Evolutionary conservation across 2,888 invertebrate genomes (phyloP), one percentile per base, ranked within the genome.

Genomic region (Spisula subtruncata): DNA sequence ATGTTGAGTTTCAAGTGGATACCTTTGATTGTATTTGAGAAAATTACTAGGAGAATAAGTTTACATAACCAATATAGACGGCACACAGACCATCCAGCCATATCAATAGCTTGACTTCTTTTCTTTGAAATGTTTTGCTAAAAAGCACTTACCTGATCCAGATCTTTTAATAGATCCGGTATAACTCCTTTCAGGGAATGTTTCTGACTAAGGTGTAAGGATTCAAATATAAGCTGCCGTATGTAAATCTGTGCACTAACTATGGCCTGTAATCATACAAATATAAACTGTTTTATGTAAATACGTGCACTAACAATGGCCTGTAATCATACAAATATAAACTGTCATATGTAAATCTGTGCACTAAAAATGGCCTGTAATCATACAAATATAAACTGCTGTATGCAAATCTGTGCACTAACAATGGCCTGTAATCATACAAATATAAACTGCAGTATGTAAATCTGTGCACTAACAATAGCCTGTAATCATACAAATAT

Each of bases 201-300:
- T 83, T 93, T 94, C 51, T 92, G 92, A 92, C 94, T 92, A 25
- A 96, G 90, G 82, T 93, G 92, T 16, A 96, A 90, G 0, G 94
- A 90, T 86, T 96, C 96, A 91, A 93, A 95, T 10, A 94, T 92
- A 81, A 96, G 91, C 90, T 96, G 96, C 8, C 94, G 87, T 4
- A 95, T 90, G 71, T 95, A 95, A 56, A 95, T 89, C 91, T 96
- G 95, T 8, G 94, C 93, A 88, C 95, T 94, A 41, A 95, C 93
- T 51, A 96, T 95, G 0, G 95, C 94, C 96, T 96, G 93, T 0
- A 75, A 75, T 71, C 25, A 25, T 0, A 71, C 71, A 71, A 81
- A 48, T 20, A 71, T 25, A 32, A 29, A 8, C 71, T 71, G 71
- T 29, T n/a, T 2, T 71, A 71, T 71, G 25, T 29, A 29, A 32